Percentiles rank a stretch among this genome's conserved stretches.
These are phyloP conservation scores for Flexamia atlantica DNA, from an alignment of 2,888 invertebrate genomes.

Conservation along the genomic window DNA sequence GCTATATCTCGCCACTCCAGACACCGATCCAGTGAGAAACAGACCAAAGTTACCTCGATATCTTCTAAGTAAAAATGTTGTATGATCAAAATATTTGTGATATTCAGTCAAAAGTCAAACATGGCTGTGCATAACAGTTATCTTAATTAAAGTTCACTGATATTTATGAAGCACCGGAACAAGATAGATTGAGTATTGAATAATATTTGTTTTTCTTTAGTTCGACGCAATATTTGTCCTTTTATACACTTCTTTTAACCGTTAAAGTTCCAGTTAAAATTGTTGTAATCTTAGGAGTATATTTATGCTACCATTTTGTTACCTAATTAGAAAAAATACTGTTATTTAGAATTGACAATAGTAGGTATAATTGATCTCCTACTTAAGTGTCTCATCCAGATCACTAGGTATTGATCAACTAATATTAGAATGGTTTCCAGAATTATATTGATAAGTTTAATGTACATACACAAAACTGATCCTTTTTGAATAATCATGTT, in stretches of 20 bases:
- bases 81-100: constrained; percentile 15
- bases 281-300: too few relatives aligned
- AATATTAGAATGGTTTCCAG: neutral
- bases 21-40: constrained; percentile 27
- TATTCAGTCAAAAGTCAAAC: constrained; percentile 27
- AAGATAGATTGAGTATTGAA: neutral
- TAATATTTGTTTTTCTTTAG: too few relatives aligned
- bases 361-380: too few relatives aligned
- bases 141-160: neutral
- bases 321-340: too few relatives aligned
- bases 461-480: neutral
- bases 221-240: too few relatives aligned
- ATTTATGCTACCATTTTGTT: too few relatives aligned
- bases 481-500: neutral
- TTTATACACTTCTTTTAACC: too few relatives aligned
- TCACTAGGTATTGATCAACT: too few relatives aligned
- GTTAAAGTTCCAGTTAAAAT: too few relatives aligned
- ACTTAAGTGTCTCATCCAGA: too few relatives aligned
- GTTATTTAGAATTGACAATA: too few relatives aligned
- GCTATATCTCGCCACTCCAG: neutral
- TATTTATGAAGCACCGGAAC: neutral
- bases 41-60: constrained; percentile 40
- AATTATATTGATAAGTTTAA: too few relatives aligned
- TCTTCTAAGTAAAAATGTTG: constrained; percentile 6
- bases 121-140: constrained; percentile 27